These are phyloP conservation scores for Eublepharis macularius DNA, from an alignment of 2,113 vertebrate genomes.

Conservation along the genomic window DNA sequence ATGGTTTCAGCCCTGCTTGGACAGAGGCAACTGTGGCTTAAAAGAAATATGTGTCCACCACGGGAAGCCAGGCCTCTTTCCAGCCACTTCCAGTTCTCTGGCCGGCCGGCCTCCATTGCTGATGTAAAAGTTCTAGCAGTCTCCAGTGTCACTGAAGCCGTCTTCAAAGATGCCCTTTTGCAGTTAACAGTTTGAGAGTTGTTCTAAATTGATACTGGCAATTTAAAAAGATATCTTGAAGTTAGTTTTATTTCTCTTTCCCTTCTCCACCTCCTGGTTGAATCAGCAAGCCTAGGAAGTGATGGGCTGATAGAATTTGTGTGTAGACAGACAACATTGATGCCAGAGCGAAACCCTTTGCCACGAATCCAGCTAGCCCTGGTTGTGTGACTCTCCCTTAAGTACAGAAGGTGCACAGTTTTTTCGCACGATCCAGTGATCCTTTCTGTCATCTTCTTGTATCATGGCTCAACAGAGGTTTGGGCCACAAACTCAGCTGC, in stretches of 20 bases:
- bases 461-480: neutral
- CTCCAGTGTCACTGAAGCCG: neutral
- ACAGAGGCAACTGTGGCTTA: neutral
- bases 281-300: neutral
- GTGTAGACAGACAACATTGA: neutral
- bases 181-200: neutral
- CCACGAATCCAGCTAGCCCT: no score
- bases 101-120: no score
- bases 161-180: neutral
- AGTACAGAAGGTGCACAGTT: neutral
- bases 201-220: neutral
- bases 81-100: neutral
- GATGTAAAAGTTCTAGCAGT: neutral
- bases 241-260: neutral
- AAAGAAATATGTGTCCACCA: neutral
- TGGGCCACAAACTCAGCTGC: neutral
- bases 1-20: neutral
- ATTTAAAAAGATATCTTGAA: neutral
- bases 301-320: neutral
- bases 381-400: neutral
- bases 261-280: no score
- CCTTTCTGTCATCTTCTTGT: neutral
- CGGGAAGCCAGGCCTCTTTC: neutral
- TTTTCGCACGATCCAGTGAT: no score
- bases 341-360: neutral